phyloP scores from a whole-genome alignment of 2,888 invertebrate genomes.

The Coremacera marginata region DNA sequence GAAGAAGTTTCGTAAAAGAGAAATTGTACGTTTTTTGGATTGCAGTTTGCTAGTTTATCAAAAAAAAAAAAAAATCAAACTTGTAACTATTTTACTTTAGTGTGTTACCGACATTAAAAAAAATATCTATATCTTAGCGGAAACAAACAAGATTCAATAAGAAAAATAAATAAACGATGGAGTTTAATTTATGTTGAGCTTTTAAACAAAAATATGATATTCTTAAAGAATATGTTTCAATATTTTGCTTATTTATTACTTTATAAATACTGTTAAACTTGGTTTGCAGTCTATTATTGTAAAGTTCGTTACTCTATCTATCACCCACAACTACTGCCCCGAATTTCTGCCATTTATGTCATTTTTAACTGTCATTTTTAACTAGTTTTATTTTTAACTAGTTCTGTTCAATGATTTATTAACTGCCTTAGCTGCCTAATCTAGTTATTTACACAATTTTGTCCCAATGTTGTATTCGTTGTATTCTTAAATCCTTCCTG shows the following conservation, averaged over 20 bases:
- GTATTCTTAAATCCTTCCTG: not conserved
- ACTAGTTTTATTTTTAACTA: not conserved
- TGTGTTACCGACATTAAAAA: not conserved
- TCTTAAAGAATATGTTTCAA: not conserved
- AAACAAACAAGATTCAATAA: not conserved
- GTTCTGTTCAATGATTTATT: not conserved
- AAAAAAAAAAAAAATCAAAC: not conserved
- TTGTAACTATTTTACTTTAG: conserved; percentile 25
- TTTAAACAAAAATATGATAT: not conserved
- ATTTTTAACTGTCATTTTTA: not conserved
- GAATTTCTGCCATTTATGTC: conserved; percentile 15
- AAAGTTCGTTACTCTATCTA: not conserved
- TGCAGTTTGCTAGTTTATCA: not conserved
- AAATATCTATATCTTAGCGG: not conserved
- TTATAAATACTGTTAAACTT: not conserved
- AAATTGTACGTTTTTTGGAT: not conserved
- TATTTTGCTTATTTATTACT: not conserved
- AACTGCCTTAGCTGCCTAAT: conserved; percentile 27
- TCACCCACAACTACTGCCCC: conserved; percentile 4
- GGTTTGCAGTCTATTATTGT: not conserved
- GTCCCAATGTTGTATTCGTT: not conserved
- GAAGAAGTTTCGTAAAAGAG: not conserved
- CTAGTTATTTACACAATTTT: conserved; percentile 1
- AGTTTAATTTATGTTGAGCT: not conserved
- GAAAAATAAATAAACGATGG: not conserved